Evolutionary conservation across 2,113 vertebrate species (phyloP).

Genomic region (Rhipidura dahli): DNA sequence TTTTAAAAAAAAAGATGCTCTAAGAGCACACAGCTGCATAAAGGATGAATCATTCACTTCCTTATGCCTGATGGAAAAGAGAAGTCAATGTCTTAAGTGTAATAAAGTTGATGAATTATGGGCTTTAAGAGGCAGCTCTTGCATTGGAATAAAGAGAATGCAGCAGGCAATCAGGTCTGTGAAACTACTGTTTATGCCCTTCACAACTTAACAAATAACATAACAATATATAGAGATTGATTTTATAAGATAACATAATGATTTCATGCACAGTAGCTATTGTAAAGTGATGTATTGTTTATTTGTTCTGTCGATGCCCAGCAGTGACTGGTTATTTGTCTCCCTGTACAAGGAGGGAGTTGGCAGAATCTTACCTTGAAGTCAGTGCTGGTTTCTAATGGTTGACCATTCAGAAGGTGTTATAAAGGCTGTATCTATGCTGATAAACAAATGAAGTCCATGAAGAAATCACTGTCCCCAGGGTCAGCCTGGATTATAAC

Average conservation of each 20-base stretch:
- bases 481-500: not conserved
- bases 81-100: not conserved
- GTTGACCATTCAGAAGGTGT: not conserved
- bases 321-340: not conserved
- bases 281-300: not conserved
- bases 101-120: conserved; percentile 16
- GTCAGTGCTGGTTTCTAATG: not conserved
- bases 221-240: not conserved
- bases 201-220: not conserved
- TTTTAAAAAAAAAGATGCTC: not conserved
- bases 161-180: not conserved
- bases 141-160: not conserved
- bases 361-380: not conserved
- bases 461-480: not conserved
- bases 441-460: not conserved
- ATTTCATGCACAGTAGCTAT: not conserved
- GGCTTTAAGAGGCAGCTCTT: not conserved
- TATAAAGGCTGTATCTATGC: not conserved
- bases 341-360: not conserved
- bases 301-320: not conserved
- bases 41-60: not conserved
- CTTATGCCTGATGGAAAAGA: not conserved
- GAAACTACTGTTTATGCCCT: not conserved
- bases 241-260: not conserved
- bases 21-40: not conserved